These are phyloP conservation scores for Diadromus collaris DNA, from an alignment of 2,888 invertebrate genomes.

Conservation along the genomic window DNA sequence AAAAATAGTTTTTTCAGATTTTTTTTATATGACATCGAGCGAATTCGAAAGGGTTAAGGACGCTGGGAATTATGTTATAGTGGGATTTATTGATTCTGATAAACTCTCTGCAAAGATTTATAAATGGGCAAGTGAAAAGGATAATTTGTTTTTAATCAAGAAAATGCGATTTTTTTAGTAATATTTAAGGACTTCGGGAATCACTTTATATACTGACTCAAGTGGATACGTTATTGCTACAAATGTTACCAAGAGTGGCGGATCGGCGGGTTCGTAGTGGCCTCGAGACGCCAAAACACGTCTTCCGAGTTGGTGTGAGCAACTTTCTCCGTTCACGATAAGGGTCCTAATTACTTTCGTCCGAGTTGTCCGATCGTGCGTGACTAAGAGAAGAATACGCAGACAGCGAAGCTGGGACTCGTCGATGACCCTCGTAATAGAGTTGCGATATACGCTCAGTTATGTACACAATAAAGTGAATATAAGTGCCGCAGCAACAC, in stretches of 20 bases:
- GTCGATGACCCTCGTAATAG: conserved; percentile 24
- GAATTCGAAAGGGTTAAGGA: neutral
- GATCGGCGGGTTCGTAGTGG: conserved; percentile 2
- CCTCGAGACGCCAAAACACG: conserved; percentile 12
- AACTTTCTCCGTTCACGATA: conserved; percentile 60
- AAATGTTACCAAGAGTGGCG: conserved; percentile 13
- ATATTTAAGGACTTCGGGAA: too few species aligned
- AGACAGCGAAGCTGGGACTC: conserved; percentile 12
- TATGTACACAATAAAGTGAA: neutral
- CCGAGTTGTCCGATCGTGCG: conserved; percentile 23
- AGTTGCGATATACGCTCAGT: conserved; percentile 22
- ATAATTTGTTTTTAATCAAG: too few species aligned
- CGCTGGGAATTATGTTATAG: neutral
- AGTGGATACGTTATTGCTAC: neutral
- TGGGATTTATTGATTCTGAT: too few species aligned
- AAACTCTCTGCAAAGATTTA: too few species aligned
- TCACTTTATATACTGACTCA: neutral
- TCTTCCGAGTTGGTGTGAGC: conserved; percentile 21
- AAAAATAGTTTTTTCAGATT: too few species aligned
- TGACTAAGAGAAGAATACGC: conserved; percentile 41
- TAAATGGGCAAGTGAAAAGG: too few species aligned
- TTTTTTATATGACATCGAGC: neutral
- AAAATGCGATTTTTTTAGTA: too few species aligned
- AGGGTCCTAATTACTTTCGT: conserved; percentile 57
- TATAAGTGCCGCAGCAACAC: conserved; percentile 5